Evolutionary conservation across 2,797 vertebrate species (phyloP).

Genomic region (Sylvia borin): DNA sequence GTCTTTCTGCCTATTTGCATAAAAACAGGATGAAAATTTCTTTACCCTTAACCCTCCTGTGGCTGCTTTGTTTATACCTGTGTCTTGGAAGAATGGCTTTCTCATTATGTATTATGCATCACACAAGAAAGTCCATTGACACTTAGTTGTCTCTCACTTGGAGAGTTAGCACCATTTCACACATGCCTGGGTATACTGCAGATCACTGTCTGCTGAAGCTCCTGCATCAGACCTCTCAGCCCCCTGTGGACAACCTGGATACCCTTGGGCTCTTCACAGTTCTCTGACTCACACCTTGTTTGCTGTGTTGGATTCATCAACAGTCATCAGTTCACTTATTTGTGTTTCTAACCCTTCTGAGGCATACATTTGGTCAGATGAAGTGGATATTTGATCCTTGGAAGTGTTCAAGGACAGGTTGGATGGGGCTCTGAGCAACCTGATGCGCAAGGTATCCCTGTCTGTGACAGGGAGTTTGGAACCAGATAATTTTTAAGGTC

Average conservation of each 20-base stretch:
- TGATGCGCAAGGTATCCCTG: not conserved
- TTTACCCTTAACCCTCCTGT: not conserved
- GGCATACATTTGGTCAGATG: not conserved
- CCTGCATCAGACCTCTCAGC: not conserved
- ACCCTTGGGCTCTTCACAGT: not conserved
- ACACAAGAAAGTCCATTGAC: not conserved
- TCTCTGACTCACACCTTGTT: accelerated
- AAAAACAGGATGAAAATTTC: not conserved
- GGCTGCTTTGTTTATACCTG: not conserved
- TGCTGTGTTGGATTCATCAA: not conserved
- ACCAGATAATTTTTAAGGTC: not conserved
- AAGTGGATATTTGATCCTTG: not conserved
- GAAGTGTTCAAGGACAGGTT: not conserved
- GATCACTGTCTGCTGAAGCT: not conserved
- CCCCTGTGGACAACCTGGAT: not conserved
- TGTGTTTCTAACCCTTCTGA: not conserved
- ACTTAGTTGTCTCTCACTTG: not conserved
- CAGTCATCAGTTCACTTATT: not conserved
- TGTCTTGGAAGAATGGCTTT: not conserved
- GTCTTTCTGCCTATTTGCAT: not conserved
- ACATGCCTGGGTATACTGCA: not conserved
- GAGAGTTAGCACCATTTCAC: not conserved
- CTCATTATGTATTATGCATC: not conserved
- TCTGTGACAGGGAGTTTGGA: no score
- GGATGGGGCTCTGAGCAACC: not conserved